These are phyloP conservation scores for Bhutanitis thaidina DNA, from an alignment of 2,888 invertebrate species.

Conservation along the genomic window DNA sequence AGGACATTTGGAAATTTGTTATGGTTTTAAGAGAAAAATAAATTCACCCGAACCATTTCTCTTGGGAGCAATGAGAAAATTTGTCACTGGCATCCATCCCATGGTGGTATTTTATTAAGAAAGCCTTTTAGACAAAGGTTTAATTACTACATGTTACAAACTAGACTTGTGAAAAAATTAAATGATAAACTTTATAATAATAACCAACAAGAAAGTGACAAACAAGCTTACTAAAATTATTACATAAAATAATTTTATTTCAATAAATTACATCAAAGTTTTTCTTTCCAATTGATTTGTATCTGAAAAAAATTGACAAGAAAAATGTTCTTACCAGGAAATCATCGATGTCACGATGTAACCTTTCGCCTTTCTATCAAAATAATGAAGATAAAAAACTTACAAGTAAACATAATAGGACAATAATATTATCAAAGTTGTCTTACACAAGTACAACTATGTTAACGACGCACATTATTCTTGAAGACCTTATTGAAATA, in stretches of 20 bases:
- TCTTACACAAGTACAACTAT: slow-evolving; percentile 17
- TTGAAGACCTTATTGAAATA: slow-evolving; percentile 15
- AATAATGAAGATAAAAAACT: slow-evolving; percentile 15
- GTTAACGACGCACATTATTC: slow-evolving; percentile 8
- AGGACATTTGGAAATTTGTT: slow-evolving; percentile 71
- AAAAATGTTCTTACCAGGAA: neutral
- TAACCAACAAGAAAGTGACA: too few species aligned
- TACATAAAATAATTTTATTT: too few species aligned
- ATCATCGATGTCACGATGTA: slow-evolving; percentile 4
- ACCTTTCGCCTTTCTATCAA: slow-evolving; percentile 11
- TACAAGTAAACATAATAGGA: slow-evolving; percentile 15
- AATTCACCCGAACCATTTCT: slow-evolving; percentile 43
- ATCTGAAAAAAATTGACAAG: too few species aligned
- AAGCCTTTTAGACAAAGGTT: too few species aligned
- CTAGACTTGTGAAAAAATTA: too few species aligned
- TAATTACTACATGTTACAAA: too few species aligned
- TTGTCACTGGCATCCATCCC: slow-evolving; percentile 25
- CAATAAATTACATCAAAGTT: too few species aligned
- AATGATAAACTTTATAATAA: too few species aligned
- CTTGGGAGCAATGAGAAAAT: slow-evolving; percentile 56
- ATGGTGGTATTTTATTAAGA: slow-evolving; percentile 26
- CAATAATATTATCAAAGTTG: slow-evolving; percentile 11
- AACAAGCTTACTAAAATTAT: too few species aligned
- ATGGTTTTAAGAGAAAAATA: slow-evolving; percentile 70
- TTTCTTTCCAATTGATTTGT: too few species aligned